Evolutionary conservation across 2,797 vertebrate species (phyloP).

Genomic region (Sciurus carolinensis): DNA sequence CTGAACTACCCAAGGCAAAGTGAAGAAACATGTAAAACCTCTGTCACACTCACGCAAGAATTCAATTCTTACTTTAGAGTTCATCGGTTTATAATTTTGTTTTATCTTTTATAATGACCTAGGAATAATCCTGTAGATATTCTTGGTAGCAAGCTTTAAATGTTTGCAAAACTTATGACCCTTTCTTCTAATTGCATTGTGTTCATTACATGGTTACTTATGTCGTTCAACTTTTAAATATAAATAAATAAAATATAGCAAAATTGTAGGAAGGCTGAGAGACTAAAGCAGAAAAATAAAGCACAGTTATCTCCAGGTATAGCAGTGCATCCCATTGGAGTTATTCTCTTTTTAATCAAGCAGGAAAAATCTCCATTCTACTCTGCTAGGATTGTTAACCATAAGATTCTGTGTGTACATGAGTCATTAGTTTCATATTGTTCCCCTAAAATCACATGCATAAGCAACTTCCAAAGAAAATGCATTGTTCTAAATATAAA

Average conservation of each 20-base stretch:
- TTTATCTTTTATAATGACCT: background rate
- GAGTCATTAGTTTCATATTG: conserved; percentile 33
- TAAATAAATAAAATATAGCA: background rate
- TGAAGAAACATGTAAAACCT: background rate
- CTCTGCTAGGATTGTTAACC: background rate
- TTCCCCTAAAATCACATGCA: conserved; percentile 4
- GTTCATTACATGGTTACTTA: background rate
- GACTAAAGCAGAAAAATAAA: background rate
- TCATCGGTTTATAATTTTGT: background rate
- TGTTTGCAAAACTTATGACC: accelerated
- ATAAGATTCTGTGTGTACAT: background rate
- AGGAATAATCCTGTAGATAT: background rate
- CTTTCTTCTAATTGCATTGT: background rate
- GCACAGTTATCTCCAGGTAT: background rate
- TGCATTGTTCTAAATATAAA: background rate
- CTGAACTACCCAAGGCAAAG: background rate
- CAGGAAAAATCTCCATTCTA: background rate
- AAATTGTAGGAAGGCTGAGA: background rate
- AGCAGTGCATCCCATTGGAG: background rate
- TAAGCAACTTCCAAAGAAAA: conserved; percentile 30
- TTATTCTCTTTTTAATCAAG: background rate
- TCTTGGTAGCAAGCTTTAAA: background rate
- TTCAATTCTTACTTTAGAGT: background rate
- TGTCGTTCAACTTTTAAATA: background rate
- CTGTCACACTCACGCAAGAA: background rate